A percentile compares a stretch with the other conserved stretches of the same genome.
These are phyloP conservation scores for Hylomyscus alleni DNA, from an alignment of 2,797 vertebrate genomes.

Conservation along the genomic window DNA sequence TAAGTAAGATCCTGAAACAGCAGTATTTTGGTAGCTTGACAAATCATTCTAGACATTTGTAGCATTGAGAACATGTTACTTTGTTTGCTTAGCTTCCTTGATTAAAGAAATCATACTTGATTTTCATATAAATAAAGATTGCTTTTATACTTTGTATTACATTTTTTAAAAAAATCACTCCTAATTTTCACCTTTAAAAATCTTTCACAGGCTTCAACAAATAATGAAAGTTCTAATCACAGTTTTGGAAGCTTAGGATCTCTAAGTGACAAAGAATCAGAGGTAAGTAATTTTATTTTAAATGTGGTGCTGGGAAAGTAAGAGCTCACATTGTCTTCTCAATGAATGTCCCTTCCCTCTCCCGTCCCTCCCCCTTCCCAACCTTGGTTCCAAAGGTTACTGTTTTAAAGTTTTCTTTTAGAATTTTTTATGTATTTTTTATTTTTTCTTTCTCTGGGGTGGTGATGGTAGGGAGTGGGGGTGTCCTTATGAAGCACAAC, in stretches of 20 bases:
- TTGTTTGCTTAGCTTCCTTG: slow-evolving; percentile 44
- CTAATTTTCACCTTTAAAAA: slow-evolving; percentile 76
- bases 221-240: slow-evolving; percentile 99
- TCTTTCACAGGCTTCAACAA: slow-evolving; percentile 95
- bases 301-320: slow-evolving; percentile 49
- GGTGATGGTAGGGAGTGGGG: not conserved
- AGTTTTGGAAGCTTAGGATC: slow-evolving; percentile 99
- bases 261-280: slow-evolving; percentile 99
- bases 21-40: slow-evolving; percentile 54
- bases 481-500: slow-evolving; percentile 17
- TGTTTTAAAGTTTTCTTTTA: slow-evolving; percentile 65
- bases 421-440: not conserved
- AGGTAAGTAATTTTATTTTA: slow-evolving; percentile 91
- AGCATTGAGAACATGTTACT: slow-evolving; percentile 53
- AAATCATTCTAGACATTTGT: slow-evolving; percentile 59
- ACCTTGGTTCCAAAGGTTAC: slow-evolving; percentile 64
- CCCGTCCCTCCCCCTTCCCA: not conserved
- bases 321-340: slow-evolving; percentile 56
- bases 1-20: slow-evolving; percentile 44
- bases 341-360: not conserved
- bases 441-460: not conserved
- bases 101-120: slow-evolving; percentile 50
- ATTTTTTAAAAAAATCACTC: slow-evolving; percentile 67
- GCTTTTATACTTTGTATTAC: slow-evolving; percentile 52
- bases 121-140: slow-evolving; percentile 59